Base-by-base conservation (phyloP, 1,140 invertebrate genomes). In the Hypothenemus hampei region DNA sequence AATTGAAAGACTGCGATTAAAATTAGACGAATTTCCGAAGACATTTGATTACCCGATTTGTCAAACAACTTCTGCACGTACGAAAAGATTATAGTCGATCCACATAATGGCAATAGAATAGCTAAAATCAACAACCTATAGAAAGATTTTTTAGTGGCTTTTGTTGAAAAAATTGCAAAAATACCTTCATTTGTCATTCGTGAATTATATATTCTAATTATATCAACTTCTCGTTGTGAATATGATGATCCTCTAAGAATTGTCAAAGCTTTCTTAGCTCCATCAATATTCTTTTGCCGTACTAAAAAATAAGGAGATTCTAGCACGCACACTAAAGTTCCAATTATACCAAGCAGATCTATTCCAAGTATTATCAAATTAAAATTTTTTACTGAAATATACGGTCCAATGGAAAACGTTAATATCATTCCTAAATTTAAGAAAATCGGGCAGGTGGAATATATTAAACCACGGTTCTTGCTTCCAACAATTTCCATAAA, bases 61-160 rank as follows among this genome's bases (percentile, higher is more conserved):
- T 70, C 60, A 62, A 87, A 91, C 63, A 87, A 90, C 1, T 71
- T 74, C 24, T 83, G 78, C 57, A 85, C 81, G 68, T 87, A 90
- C 69, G 89, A 89, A 23, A 90, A 77, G 1, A 93, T 82, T 2
- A 85, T 83, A 69, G 89, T 90, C 61, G 87, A 87, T 15, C 89
- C 89, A 2, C 81, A 83, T 10, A 89, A 72, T 67, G 87, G 85
- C 62, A 87, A 85, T 67, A 85, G 82, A 44, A 77, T 68, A 44
- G 85, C 82, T 31, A 91, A 70, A 1, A 79, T 76, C 50, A 83
- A 78, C 0, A 81, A 82, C 31, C 87, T 81, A 22, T 83, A 72
- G 44, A 91, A 68, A 0, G 81, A 81, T 56, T 79, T 83, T 16
- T 77, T 71, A 62, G 82, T 79, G 1, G 72, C 68, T 29, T 70